Percentiles rank a stretch among this genome's conserved stretches.
Evolutionary conservation across 2,888 invertebrate genomes (phyloP).

Genomic region (Dendrolimus houi): DNA sequence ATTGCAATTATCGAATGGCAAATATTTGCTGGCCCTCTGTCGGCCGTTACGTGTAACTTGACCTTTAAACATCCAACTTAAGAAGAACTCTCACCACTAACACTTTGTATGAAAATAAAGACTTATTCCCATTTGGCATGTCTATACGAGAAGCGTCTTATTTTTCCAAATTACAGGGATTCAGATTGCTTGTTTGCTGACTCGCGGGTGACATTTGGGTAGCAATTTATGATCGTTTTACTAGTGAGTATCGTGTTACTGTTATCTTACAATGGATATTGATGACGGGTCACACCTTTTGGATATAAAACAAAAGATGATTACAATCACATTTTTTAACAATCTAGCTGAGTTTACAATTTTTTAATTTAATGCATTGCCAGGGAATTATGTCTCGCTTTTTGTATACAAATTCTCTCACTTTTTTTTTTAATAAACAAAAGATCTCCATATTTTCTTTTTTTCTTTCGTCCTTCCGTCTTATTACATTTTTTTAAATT

Average conservation of each 20-base stretch:
- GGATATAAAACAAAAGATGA: no score
- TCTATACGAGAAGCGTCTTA: slow-evolving; percentile 40
- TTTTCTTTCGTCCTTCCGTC: no score
- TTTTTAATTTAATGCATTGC: no score
- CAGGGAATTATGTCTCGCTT: no score
- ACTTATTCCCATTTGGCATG: slow-evolving; percentile 21
- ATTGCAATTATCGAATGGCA: slow-evolving; percentile 65
- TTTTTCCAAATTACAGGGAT: slow-evolving; percentile 44
- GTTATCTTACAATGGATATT: slow-evolving; percentile 3
- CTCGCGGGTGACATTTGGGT: slow-evolving; percentile 48
- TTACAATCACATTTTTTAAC: no score
- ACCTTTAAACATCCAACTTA: slow-evolving; percentile 22
- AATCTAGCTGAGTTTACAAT: no score
- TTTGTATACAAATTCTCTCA: no score
- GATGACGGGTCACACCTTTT: not conserved
- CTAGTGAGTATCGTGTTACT: slow-evolving; percentile 5
- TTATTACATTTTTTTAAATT: no score
- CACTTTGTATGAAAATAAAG: slow-evolving; percentile 5
- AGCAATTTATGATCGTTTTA: not conserved
- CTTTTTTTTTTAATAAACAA: no score
- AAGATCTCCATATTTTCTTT: no score
- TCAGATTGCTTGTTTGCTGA: slow-evolving; percentile 68
- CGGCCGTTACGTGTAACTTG: slow-evolving; percentile 64
- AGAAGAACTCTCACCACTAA: slow-evolving; percentile 10
- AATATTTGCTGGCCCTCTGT: slow-evolving; percentile 69